phyloP scores from a whole-genome alignment of 1,140 invertebrate species.

The Bacillus rossius region DNA sequence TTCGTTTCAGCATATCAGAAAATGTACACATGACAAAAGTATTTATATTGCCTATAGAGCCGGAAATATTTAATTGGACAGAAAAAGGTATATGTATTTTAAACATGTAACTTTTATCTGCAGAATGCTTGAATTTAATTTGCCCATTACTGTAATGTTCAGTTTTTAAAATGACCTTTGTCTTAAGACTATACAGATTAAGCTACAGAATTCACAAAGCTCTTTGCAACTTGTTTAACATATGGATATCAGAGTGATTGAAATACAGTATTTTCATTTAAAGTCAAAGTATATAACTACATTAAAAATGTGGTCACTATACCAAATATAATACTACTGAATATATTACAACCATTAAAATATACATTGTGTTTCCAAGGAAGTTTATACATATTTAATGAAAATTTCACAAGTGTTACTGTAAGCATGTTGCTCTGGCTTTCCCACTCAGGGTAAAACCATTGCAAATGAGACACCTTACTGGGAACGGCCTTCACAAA shows the following conservation, averaged over 20 bases:
- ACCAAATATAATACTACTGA: too few relatives aligned
- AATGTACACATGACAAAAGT: slow-evolving; percentile 44
- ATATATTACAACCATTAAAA: too few relatives aligned
- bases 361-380: too few relatives aligned
- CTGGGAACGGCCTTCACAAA: too few relatives aligned
- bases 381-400: too few relatives aligned
- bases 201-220: neutral
- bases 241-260: neutral
- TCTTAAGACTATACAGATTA: neutral
- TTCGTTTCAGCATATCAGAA: slow-evolving; percentile 23
- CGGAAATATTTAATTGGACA: slow-evolving; percentile 46
- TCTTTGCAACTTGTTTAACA: slow-evolving; percentile 5
- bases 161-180: neutral
- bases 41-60: slow-evolving; percentile 45
- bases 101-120: slow-evolving; percentile 12
- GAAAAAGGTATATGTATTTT: slow-evolving; percentile 32
- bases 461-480: too few relatives aligned
- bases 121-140: slow-evolving; percentile 21
- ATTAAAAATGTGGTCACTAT: too few relatives aligned
- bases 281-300: too few relatives aligned
- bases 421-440: too few relatives aligned
- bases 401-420: too few relatives aligned
- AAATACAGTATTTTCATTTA: too few relatives aligned
- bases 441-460: too few relatives aligned
- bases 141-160: neutral